Evolutionary conservation across 2,888 invertebrate species (phyloP), one percentile per base, ranked within the genome.

Genomic region (Lasioglossum lativentre): DNA sequence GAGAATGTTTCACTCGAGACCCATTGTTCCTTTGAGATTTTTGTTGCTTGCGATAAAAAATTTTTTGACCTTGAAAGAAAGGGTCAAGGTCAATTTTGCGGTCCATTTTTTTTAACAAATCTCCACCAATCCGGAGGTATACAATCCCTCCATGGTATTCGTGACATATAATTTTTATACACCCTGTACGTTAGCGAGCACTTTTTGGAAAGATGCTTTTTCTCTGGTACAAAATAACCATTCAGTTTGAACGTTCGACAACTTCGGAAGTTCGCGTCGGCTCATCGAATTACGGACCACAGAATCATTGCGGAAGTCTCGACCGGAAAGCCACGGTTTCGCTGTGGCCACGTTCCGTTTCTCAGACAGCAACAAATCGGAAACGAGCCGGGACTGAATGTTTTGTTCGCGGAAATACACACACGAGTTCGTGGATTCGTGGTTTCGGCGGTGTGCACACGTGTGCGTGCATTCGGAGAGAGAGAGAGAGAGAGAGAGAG

Each of bases 311-410:
- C 83, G 66, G 66, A n/a, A 16, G 42, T 40, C 63, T 34, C 75
- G 40, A 63, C 75, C 56, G 77, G 83, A 75, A 84, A 52, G 68
- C 40, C 74, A 40, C 75, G 74, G 72, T 75, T 59, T 81, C 81
- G 19, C 10, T 59, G n/a, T 27, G 56, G 78, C 63, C 34, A 52
- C 56, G 68, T 34, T 66, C 34, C 34, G 10, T 38, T 91, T 89
- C 86, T 87, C 86, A 85, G 83, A 83, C 82, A 45, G 82, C 72
- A 84, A 80, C 86, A 86, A 88, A 90, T 91, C 82, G 89, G 83
- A 86, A 87, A 90, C 85, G 82, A 87, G 77, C 76, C 75, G 40
- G 56, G 75, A 76, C 75, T 56, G 56, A 63, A 52, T 75, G 83
- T 84, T 80, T 90, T 75, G 82, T 75, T 77, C 78, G 45, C 56